phyloP scores from a whole-genome alignment of 2,888 invertebrate genomes.

The Eristalinus sepulchralis region DNA sequence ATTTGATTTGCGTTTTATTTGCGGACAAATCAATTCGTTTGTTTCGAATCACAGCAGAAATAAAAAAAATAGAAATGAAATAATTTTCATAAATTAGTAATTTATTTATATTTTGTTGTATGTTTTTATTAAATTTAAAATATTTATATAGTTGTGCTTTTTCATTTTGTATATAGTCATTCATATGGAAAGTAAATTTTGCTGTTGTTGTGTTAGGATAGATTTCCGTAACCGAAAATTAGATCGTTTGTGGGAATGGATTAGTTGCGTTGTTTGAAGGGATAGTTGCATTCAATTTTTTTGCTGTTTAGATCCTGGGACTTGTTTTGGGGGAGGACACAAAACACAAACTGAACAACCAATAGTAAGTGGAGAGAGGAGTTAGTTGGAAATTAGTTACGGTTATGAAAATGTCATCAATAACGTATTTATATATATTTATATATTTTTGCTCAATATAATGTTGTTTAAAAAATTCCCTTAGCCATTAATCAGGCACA shows the following conservation, averaged over 20 bases:
- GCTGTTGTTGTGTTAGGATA: slow-evolving; percentile 50
- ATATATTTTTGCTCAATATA: too few relatives aligned
- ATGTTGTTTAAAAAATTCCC: too few relatives aligned
- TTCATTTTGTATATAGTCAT: slow-evolving; percentile 22
- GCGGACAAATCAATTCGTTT: slow-evolving; percentile 8
- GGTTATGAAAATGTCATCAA: slow-evolving; percentile 42
- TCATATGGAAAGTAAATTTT: slow-evolving; percentile 26
- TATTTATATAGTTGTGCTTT: slow-evolving; percentile 3
- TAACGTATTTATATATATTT: background rate
- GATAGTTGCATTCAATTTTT: background rate
- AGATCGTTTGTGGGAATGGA: slow-evolving; percentile 57
- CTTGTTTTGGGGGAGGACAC: slow-evolving; percentile 21
- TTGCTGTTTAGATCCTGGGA: background rate
- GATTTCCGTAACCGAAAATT: slow-evolving; percentile 59
- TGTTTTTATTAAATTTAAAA: slow-evolving; percentile 26
- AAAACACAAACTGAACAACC: slow-evolving; percentile 1
- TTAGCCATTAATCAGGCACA: too few relatives aligned
- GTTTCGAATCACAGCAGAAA: slow-evolving; percentile 67
- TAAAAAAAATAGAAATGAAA: slow-evolving; percentile 63
- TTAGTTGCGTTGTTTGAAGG: slow-evolving; percentile 51
- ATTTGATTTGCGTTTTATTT: slow-evolving; percentile 58
- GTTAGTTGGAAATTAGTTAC: background rate
- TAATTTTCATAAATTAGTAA: slow-evolving; percentile 67
- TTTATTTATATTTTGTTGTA: slow-evolving; percentile 48
- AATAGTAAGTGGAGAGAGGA: background rate